Evolutionary conservation across 2,888 invertebrate genomes (phyloP).

Genomic region (Clusia tigrina): DNA sequence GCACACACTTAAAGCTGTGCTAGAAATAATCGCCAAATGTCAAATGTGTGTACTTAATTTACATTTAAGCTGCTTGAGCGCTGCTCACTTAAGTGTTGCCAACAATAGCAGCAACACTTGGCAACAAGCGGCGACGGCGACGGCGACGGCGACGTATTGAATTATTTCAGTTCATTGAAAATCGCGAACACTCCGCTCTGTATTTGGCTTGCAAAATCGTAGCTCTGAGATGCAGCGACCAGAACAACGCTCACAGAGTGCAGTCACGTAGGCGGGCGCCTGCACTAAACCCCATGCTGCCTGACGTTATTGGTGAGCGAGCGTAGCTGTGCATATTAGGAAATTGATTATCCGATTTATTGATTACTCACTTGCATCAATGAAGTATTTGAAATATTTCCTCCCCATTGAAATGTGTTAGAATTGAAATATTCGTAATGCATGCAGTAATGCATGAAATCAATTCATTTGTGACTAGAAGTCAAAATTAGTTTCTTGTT

Average conservation of each 20-base stretch:
- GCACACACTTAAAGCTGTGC: too few relatives aligned
- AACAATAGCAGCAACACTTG: not conserved
- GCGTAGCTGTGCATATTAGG: conserved; percentile 11
- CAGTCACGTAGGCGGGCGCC: conserved; percentile 5
- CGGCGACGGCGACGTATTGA: not conserved
- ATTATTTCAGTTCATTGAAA: not conserved
- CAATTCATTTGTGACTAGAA: too few relatives aligned
- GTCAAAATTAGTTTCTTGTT: too few relatives aligned
- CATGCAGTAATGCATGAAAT: too few relatives aligned
- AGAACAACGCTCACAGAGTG: not conserved
- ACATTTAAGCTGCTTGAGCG: not conserved
- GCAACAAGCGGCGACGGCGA: not conserved
- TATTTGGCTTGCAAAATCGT: not conserved
- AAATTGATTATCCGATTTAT: too few relatives aligned
- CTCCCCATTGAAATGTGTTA: too few relatives aligned
- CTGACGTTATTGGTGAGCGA: conserved; percentile 1
- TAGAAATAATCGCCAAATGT: conserved; percentile 5
- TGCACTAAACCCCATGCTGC: not conserved
- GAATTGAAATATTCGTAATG: too few relatives aligned
- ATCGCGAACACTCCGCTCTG: not conserved
- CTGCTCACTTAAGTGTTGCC: too few relatives aligned
- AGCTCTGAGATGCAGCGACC: not conserved
- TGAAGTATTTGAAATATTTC: not conserved
- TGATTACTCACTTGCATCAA: not conserved
- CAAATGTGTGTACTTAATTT: conserved; percentile 6